Base-by-base conservation (phyloP, 1,140 invertebrate species). In the Rhizoglyphus robini region DNA sequence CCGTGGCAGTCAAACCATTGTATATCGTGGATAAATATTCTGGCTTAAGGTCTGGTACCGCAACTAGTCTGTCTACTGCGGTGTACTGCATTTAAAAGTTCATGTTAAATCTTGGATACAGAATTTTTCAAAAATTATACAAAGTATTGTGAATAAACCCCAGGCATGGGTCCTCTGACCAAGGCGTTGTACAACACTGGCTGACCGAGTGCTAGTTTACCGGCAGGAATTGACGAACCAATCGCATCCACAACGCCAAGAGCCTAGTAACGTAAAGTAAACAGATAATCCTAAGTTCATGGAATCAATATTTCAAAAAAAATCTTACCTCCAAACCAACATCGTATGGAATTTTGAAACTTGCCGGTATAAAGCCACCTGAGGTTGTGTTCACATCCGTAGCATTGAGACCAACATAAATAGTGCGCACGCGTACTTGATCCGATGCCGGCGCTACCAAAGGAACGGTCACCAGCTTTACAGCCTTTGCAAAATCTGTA, bases 1-100 rank as follows among this genome's bases (percentile, higher is more conserved):
- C 54, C 11, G 36, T 27, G 25, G 62, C 62, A 31, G 62, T 63
- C 1, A 63, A 46, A 48, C 62, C 62, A 51, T 23, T n/a, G 54
- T 54, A 23, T 20, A 63, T 20, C 32, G 54, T 20, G 15, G 62
- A 36, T 11, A 63, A 2, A 27, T 54, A 63, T 51, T 63, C 18
- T 1, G 62, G 62, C 32, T 51, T 63, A 1, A 57, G 15, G 2
- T 63, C 62, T n/a, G 62, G 51, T 18, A 63, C 36, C 23, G 62
- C 15, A 3, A 48, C n/a, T 31, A 63, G 25, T 32, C 54, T 23
- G 13, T 63, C 30, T 8, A 23, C 13, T 48, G 51, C 25, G 1
- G 27, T 76, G 38, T 79, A 81, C 80, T 81, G 20, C 31, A 3
- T 51, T 25, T 34, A 61, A 29, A 25, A 32, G 18, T 38, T 1